These are phyloP conservation scores for Alcedo quadribrachys DNA, from an alignment of 2,797 vertebrate species.

Conservation along the genomic window DNA sequence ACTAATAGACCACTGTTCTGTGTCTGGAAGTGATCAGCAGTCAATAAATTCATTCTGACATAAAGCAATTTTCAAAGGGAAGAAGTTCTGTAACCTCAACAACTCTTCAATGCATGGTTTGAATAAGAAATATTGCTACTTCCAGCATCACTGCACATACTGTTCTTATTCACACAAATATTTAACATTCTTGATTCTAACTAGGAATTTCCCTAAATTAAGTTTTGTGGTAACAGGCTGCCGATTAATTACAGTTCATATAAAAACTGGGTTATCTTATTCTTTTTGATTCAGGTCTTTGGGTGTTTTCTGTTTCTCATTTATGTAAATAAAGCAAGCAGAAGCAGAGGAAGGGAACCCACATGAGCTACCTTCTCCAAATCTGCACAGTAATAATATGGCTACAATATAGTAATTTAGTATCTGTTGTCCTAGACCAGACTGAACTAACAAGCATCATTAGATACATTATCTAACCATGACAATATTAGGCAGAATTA, in stretches of 20 bases:
- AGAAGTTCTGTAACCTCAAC: constrained; percentile 50
- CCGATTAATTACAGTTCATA: constrained; percentile 45
- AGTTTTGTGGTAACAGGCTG: constrained; percentile 34
- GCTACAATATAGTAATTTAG: neutral
- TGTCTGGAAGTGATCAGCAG: constrained; percentile 61
- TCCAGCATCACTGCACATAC: constrained; percentile 41
- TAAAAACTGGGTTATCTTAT: neutral
- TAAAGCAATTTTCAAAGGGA: constrained; percentile 35
- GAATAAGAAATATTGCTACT: constrained; percentile 56
- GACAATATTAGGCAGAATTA: neutral
- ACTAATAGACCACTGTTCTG: neutral
- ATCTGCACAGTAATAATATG: neutral
- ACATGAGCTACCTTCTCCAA: neutral
- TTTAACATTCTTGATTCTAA: constrained; percentile 57
- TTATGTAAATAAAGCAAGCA: neutral
- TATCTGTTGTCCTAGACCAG: neutral
- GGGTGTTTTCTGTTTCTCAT: constrained; percentile 3
- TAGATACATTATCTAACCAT: neutral
- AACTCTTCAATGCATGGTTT: constrained; percentile 36
- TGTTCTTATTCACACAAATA: constrained; percentile 54
- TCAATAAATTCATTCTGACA: constrained; percentile 39
- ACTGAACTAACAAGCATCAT: neutral
- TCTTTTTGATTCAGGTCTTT: neutral
- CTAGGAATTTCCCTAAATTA: constrained; percentile 49
- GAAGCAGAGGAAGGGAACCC: neutral